Percentiles rank a stretch among this genome's conserved stretches.
phyloP scores from a whole-genome alignment of 2,113 vertebrate species.

The Ochotona princeps region DNA sequence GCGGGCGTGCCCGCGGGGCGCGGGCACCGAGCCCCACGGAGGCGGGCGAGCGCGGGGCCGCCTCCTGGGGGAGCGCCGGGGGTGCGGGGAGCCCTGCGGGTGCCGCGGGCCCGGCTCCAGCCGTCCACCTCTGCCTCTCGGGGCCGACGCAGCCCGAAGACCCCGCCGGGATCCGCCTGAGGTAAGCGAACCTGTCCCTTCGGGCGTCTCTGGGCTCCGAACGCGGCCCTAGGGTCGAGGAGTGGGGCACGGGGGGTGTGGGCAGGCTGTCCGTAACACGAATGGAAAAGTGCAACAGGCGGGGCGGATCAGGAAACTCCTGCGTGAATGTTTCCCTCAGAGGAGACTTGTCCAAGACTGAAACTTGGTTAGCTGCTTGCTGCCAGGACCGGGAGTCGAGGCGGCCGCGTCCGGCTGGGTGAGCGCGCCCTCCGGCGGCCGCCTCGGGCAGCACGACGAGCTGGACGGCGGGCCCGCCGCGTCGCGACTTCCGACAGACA shows the following conservation, averaged over 20 bases:
- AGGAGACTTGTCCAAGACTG: conserved; percentile 64
- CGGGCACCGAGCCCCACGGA: neutral
- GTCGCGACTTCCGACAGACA: too few relatives aligned
- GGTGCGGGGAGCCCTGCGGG: neutral
- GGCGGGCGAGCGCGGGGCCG: neutral
- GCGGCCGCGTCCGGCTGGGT: neutral
- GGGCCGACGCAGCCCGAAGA: neutral
- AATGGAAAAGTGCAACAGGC: conserved; percentile 64
- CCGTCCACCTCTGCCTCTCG: neutral
- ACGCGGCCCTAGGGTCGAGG: neutral
- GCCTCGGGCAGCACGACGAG: neutral
- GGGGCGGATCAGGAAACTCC: conserved; percentile 44
- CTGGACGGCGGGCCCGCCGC: neutral
- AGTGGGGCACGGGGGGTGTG: neutral
- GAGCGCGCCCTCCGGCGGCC: conserved; percentile 80
- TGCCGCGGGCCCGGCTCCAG: neutral
- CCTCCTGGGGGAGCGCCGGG: neutral
- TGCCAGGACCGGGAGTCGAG: neutral
- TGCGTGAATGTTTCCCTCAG: neutral
- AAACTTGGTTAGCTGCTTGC: conserved; percentile 81
- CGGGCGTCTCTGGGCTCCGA: neutral
- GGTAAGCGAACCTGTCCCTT: conserved; percentile 62
- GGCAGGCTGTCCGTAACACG: neutral
- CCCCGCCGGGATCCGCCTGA: neutral
- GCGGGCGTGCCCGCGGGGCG: conserved; percentile 18